Conservation (phyloP, 2,797 vertebrate species). For the Bovichtus diacanthus region DNA sequence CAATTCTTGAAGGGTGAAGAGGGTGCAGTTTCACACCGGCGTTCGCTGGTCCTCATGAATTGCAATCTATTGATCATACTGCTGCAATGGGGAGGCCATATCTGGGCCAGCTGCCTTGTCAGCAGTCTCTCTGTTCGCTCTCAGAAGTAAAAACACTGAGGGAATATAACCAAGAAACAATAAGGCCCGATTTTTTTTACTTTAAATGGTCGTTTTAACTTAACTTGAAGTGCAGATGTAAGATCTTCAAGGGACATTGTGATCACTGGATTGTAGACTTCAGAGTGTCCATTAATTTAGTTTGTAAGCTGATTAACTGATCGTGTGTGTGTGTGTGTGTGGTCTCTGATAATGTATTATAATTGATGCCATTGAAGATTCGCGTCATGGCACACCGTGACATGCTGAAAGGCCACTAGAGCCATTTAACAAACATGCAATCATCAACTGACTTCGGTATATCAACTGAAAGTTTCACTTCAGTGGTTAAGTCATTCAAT, state of each 20-base stretch:
- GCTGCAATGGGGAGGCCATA: slow-evolving; percentile 67
- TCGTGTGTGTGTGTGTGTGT: slow-evolving; percentile 20
- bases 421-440: slow-evolving; percentile 62
- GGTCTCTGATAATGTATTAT: slow-evolving; percentile 40
- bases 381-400: slow-evolving; percentile 29
- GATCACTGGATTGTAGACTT: slow-evolving; percentile 15
- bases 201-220: slow-evolving; percentile 17
- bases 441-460: slow-evolving; percentile 59
- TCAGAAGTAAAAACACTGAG: slow-evolving; percentile 41
- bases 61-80: slow-evolving; percentile 79
- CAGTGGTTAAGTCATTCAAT: slow-evolving; percentile 53
- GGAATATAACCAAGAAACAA: slow-evolving; percentile 39
- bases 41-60: slow-evolving; percentile 76
- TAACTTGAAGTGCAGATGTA: slow-evolving; percentile 13
- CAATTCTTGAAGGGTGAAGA: slow-evolving; percentile 59
- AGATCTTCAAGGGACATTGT: slow-evolving; percentile 16
- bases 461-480: slow-evolving; percentile 55
- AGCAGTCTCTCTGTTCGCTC: slow-evolving; percentile 68
- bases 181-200: not conserved
- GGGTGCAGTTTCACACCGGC: slow-evolving; percentile 66
- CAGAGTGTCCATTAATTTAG: slow-evolving; percentile 14
- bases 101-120: slow-evolving; percentile 76
- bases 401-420: slow-evolving; percentile 61
- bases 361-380: slow-evolving; percentile 49
- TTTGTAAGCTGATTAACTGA: slow-evolving; percentile 44